Base-by-base conservation (phyloP, 2,888 invertebrate genomes). In the Leptodirus hochenwartii region DNA sequence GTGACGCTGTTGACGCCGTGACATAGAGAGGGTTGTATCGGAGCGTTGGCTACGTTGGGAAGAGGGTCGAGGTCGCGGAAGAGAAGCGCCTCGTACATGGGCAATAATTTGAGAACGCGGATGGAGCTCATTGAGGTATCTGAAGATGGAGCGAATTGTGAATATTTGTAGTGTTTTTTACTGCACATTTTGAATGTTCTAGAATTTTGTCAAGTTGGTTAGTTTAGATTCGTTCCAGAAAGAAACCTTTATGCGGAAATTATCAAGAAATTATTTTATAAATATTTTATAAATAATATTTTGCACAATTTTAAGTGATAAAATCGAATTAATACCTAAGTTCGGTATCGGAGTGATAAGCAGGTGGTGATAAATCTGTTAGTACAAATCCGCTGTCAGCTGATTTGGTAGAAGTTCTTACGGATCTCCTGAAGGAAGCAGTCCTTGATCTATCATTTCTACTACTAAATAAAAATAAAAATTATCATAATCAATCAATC, bases 321-420 rank as follows among this genome's bases (percentile, higher is more conserved):
- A 26, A 13, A 9, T 27, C 31, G 5, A 30, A 30, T 27, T 26
- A 27, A 38, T 48, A 71, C 71, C 73, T 69, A 55, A 73, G 64
- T 40, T 81, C 80, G 0, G 76, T 74, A 50, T 81, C 81, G 1
- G 71, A 72, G 45, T 72, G 65, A 1, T 78, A 77, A 32, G 75
- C 71, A 1, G 69, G 64, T 8, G 20, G 8, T 1, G 54, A 56
- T 30, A 58, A 53, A 36, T 65, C 65, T 2, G 66, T 61, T 4
- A 62, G 51, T 1, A 61, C 65, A 36, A 70, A 54, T 1, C 68
- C 70, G 5, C 69, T 69, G 41, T 74, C 73, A 1, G 66, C 66
- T 2, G 72, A 69, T 34, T 65, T 56, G 28, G 69, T 68, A 2
- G 70, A 70, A 12, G 59, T 54, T 37, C 69, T 55, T 31, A 63